A percentile compares a stretch with the other conserved stretches of the same genome.
Evolutionary conservation across 2,797 vertebrate species (phyloP).

Genomic region (Arnoldichthys spilopterus): DNA sequence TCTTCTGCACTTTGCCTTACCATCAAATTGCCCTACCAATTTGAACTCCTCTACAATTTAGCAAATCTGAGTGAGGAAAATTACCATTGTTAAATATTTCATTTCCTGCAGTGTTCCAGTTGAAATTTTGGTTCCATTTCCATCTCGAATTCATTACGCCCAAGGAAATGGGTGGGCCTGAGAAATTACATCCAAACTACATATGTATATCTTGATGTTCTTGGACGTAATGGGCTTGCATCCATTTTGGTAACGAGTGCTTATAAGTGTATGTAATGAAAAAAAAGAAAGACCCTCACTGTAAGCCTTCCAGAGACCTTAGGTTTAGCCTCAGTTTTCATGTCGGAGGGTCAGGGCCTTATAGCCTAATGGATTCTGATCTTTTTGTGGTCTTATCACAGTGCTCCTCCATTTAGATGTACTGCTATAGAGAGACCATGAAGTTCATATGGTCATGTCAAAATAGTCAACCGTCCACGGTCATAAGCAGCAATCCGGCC

Average conservation of each 20-base stretch:
- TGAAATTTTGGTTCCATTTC: conserved; percentile 64
- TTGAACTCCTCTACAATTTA: conserved; percentile 67
- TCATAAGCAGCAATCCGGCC: conserved; percentile 8
- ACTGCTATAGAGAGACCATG: not conserved
- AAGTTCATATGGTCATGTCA: conserved; percentile 2
- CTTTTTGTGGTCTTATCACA: conserved; percentile 1
- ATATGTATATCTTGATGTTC: conserved; percentile 46
- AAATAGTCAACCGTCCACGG: conserved; percentile 21
- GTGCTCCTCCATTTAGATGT: conserved; percentile 14
- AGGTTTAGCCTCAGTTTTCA: conserved; percentile 20
- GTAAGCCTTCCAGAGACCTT: not conserved
- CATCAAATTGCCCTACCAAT: conserved; percentile 61
- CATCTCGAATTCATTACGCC: conserved; percentile 64
- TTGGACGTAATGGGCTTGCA: conserved; percentile 52
- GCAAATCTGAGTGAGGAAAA: conserved; percentile 61
- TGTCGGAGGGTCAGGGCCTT: not conserved
- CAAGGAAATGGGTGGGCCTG: conserved; percentile 51
- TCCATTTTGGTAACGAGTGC: conserved; percentile 35
- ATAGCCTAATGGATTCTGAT: not conserved
- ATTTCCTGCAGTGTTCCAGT: conserved; percentile 62
- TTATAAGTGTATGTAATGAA: conserved; percentile 17
- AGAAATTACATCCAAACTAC: conserved; percentile 56
- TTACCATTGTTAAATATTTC: conserved; percentile 65
- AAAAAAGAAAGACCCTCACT: not conserved
- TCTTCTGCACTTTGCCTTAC: conserved; percentile 43